Evolutionary conservation across 1,140 invertebrate genomes (phyloP).

Genomic region (Brachystomella parvula): DNA sequence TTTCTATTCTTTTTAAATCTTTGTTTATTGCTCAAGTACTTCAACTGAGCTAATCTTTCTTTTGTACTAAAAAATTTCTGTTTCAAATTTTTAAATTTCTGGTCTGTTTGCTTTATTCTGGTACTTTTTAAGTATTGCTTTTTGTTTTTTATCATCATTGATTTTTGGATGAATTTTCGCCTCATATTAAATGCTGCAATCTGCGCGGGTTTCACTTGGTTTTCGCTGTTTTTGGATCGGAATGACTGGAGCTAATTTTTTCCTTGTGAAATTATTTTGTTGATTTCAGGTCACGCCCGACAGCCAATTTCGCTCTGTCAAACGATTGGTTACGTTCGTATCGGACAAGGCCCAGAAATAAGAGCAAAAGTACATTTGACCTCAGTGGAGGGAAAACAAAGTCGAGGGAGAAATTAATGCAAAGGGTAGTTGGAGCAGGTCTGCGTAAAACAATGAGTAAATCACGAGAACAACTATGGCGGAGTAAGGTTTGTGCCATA

Average conservation of each 20-base stretch:
- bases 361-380: neutral
- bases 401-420: slow-evolving; percentile 31
- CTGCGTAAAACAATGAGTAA: slow-evolving; percentile 35
- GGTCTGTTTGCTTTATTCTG: too few relatives aligned
- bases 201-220: too few relatives aligned
- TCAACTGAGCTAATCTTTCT: too few relatives aligned
- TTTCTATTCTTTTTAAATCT: neutral
- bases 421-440: slow-evolving; percentile 27
- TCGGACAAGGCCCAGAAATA: slow-evolving; percentile 19
- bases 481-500: slow-evolving; percentile 30
- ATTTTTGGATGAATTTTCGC: too few relatives aligned
- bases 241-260: too few relatives aligned
- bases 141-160: too few relatives aligned
- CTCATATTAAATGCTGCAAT: too few relatives aligned
- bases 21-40: too few relatives aligned
- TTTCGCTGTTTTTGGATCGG: too few relatives aligned
- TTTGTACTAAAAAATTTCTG: too few relatives aligned
- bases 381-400: slow-evolving; percentile 26
- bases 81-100: too few relatives aligned
- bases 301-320: slow-evolving; percentile 16
- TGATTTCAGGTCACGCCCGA: slow-evolving; percentile 24
- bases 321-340: slow-evolving; percentile 24
- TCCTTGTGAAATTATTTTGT: neutral
- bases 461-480: slow-evolving; percentile 36
- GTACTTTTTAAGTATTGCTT: too few relatives aligned